Base-by-base conservation (phyloP, 2,113 vertebrate species). In the Siniperca knerii region DNA sequence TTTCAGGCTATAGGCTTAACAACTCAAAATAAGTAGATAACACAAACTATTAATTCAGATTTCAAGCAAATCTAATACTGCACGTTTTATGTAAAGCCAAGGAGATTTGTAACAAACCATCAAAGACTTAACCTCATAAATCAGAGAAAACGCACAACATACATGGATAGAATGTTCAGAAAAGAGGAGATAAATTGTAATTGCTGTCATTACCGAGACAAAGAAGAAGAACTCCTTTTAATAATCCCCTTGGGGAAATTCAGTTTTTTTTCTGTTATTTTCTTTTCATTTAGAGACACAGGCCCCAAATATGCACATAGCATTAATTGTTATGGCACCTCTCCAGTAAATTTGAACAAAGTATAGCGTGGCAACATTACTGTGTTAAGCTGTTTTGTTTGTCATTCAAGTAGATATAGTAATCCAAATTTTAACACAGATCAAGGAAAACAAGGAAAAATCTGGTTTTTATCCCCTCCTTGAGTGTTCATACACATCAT, bases 1-100 rank as follows among this genome's bases (percentile, higher is more conserved):
- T 77, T 75, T 75, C 58, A 67, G 37, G 44, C 81, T 87, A 33
- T 44, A 66, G 60, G 64, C 62, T 85, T 60, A 58, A 76, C 75
- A 74, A 78, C 0, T 16, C 29, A 33, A 13, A 82, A 60, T 69
- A 42, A 61, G 23, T 42, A 23, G 57, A 79, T 64, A 55, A 73
- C 8, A 16, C 33, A n/a, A 55, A 23, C 8, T n/a, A 85, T 54
- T 60, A 8, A 77, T 81, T 35, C 21, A 33, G 25, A 78, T 67
- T 62, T 54, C 33, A 68, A 11, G 68, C 37, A 23, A 50, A 58
- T 64, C 23, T 42, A 40, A 71, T 11, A 2, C 20, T 23, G 35
- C 21, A 50, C 11, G 40, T 62, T 64, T 79, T n/a, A 57, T 25
- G 46, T 50, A 40, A 74, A 81, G 55, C 33, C 15, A 60, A 48